Evolutionary conservation across 2,113 vertebrate species (phyloP).

Genomic region (Tragulus kanchil): DNA sequence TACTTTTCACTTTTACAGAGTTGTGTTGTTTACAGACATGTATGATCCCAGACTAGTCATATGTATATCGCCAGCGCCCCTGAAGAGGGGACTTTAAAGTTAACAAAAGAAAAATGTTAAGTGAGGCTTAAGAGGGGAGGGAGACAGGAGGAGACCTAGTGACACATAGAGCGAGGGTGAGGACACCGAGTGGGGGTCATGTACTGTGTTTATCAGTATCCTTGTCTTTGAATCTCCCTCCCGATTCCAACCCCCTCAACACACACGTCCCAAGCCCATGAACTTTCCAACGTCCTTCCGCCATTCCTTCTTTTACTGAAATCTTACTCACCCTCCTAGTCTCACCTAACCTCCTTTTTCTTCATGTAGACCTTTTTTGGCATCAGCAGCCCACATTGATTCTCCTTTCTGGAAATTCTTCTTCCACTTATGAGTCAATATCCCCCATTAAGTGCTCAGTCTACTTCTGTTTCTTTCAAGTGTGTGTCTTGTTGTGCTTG

Average conservation of each 20-base stretch:
- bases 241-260: neutral
- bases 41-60: no score
- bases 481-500: neutral
- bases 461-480: conserved; percentile 13
- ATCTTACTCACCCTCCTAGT: neutral
- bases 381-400: neutral
- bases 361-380: neutral
- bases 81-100: neutral
- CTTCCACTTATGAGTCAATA: neutral
- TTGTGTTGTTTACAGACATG: no score
- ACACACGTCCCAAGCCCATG: neutral
- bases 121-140: neutral
- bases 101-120: neutral
- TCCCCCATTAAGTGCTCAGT: neutral
- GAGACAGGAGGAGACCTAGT: neutral
- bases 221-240: neutral
- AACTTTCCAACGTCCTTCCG: neutral
- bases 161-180: neutral
- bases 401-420: conserved; percentile 53
- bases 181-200: neutral
- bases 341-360: neutral
- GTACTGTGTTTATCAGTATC: neutral
- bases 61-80: no score
- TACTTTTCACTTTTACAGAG: no score
- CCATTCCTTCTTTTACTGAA: neutral